Percentiles rank a stretch among this genome's conserved stretches.
These are phyloP conservation scores for Theretra japonica DNA, from an alignment of 2,888 invertebrate species.

Conservation along the genomic window DNA sequence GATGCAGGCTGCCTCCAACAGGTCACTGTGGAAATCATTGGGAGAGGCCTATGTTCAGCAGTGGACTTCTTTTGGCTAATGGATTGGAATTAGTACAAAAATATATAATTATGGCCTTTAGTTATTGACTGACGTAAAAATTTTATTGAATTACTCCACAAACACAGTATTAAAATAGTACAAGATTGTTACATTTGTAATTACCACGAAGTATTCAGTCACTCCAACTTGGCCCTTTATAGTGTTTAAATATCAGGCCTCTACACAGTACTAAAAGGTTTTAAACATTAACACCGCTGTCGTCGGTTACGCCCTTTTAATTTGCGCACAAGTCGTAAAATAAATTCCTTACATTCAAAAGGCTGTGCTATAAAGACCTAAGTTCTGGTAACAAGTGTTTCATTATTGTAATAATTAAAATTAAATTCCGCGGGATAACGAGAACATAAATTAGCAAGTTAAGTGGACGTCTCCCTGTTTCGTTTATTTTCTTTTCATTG, in stretches of 20 bases:
- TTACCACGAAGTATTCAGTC: no score
- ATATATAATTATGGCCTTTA: no score
- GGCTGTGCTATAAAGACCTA: neutral
- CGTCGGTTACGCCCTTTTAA: constrained; percentile 3
- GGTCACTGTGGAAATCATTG: no score
- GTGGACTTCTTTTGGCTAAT: no score
- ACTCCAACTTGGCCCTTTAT: no score
- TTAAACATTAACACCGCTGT: neutral
- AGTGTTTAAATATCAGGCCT: neutral
- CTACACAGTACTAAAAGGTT: neutral
- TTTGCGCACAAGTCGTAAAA: neutral
- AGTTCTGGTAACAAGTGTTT: constrained; percentile 17
- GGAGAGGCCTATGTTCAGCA: no score
- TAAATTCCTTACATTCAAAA: constrained; percentile 4
- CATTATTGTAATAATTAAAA: constrained; percentile 22
- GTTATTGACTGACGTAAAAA: no score
- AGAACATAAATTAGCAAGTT: constrained; percentile 15
- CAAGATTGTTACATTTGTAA: no score
- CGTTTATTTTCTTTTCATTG: neutral
- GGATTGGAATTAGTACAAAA: no score
- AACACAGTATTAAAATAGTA: no score
- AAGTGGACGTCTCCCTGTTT: constrained; percentile 11
- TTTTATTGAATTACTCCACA: no score
- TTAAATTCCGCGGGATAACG: constrained; percentile 8
- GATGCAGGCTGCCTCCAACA: no score